phyloP scores from a whole-genome alignment of 2,113 vertebrate species.

The Gopherus evgoodei region DNA sequence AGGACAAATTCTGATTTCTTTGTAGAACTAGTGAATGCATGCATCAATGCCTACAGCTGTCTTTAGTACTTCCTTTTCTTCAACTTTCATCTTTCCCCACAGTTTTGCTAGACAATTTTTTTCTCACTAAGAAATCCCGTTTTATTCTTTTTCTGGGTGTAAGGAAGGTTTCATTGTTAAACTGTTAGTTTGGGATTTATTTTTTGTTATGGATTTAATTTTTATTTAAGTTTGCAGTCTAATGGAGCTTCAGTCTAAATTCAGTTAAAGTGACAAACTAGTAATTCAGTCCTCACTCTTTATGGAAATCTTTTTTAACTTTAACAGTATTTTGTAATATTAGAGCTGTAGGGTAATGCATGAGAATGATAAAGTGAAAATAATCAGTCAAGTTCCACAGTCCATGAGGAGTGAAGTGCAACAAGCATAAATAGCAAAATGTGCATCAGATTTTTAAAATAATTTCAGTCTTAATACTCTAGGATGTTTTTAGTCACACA shows the following conservation, averaged over 20 bases:
- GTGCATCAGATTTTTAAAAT: background rate
- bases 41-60: background rate
- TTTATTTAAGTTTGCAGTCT: background rate
- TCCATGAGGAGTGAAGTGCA: background rate
- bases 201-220: background rate
- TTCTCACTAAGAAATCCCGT: background rate
- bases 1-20: background rate
- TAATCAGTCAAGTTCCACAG: background rate
- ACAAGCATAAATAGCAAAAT: background rate
- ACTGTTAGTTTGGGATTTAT: background rate
- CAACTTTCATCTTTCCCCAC: background rate
- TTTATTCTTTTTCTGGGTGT: background rate
- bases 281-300: background rate
- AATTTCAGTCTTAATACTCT: background rate
- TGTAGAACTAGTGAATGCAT: background rate
- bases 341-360: fast-evolving
- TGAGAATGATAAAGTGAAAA: background rate
- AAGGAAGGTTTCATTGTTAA: background rate
- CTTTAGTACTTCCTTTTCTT: background rate
- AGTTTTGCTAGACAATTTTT: background rate
- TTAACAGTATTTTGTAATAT: too few species aligned
- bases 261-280: background rate
- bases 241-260: background rate
- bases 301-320: background rate
- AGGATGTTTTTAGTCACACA: background rate